Evolutionary conservation across 2,797 vertebrate species (phyloP).

Genomic region (Spinibarbus caldwelli): DNA sequence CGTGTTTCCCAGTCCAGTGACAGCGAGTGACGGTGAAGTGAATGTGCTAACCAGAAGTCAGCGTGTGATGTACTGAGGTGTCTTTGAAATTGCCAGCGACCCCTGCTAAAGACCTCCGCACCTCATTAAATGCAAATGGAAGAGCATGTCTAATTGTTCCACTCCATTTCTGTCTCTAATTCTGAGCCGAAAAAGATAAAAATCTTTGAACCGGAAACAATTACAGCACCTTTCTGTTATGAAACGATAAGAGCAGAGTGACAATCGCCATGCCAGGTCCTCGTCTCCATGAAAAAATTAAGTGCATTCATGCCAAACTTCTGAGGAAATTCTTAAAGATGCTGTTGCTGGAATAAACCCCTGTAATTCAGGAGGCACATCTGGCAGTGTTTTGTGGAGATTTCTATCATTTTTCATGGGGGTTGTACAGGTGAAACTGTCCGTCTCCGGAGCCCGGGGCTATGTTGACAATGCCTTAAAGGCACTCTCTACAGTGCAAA

Average conservation of each 20-base stretch:
- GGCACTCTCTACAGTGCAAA: slow-evolving; percentile 48
- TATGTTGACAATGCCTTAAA: slow-evolving; percentile 47
- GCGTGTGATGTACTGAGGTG: slow-evolving; percentile 49
- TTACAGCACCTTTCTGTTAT: slow-evolving; percentile 50
- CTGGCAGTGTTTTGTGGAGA: slow-evolving; percentile 11
- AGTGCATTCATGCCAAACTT: slow-evolving; percentile 57
- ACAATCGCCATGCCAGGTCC: slow-evolving; percentile 51
- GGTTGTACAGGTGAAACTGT: not conserved
- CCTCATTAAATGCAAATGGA: slow-evolving; percentile 63
- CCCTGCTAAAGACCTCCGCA: slow-evolving; percentile 50
- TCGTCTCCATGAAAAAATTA: slow-evolving; percentile 48
- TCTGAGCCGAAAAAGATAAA: slow-evolving; percentile 48
- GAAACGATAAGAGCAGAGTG: slow-evolving; percentile 52
- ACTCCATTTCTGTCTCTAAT: slow-evolving; percentile 60
- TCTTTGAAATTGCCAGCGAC: slow-evolving; percentile 53
- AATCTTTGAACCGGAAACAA: slow-evolving; percentile 60
- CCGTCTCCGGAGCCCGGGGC: slow-evolving; percentile 17
- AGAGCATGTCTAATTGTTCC: slow-evolving; percentile 60
- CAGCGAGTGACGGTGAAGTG: slow-evolving; percentile 13
- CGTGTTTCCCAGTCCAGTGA: slow-evolving; percentile 36
- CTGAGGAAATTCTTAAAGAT: slow-evolving; percentile 66
- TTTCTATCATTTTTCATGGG: slow-evolving; percentile 32
- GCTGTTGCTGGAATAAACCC: slow-evolving; percentile 55
- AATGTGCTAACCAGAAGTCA: slow-evolving; percentile 48
- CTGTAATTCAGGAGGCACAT: slow-evolving; percentile 52